Evolutionary conservation across 2,113 vertebrate species (phyloP), one percentile per base, ranked within the genome.

Genomic region (Chloroceryle aenea): DNA sequence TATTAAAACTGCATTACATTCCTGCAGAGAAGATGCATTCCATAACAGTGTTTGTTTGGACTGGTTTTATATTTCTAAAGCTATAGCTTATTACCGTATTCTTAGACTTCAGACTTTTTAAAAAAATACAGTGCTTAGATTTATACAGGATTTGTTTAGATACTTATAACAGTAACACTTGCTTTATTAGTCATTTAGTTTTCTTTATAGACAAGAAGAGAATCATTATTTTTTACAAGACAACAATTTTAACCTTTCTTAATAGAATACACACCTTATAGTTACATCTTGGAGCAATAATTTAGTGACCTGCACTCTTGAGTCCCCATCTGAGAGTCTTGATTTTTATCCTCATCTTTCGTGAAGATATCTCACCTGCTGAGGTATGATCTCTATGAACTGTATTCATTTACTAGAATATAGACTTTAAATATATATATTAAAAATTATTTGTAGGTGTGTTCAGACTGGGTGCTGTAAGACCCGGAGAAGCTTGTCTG

Each of bases 101-200:
- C 74, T 90, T 97, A 96, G 89, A 91, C 80, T 97, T 95, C 95
- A 95, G 95, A 69, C 85, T 91, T 97, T 97, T 95, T 50, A 8
- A 91, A 95, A 94, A 92, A 92, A 96, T 91, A 82, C 89, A 95
- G 88, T 89, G 61, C 68, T 87, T 96, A 97, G 94, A 96, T 97
- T 97, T 97, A 95, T 97, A 97, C 95, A 87, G 94, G 92, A 96
- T 79, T 64, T 89, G 87, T 96, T 96, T 97, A 97, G 87, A 94
- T 97, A 92, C 97, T 97, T 98, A 72, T 96, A 96, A 87, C 82
- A 88, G 79, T 97, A 78, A 67, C 92, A 88, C 71, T 96, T 97
- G 59, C 93, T 97, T 97, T 93, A 85, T 85, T 94, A 95, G 76
- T 92, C 79, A 93, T 95, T 89, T 97, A 95, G 73, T 97, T 96